Base-by-base conservation (phyloP, 2,113 vertebrate genomes). In the Martes martes region DNA sequence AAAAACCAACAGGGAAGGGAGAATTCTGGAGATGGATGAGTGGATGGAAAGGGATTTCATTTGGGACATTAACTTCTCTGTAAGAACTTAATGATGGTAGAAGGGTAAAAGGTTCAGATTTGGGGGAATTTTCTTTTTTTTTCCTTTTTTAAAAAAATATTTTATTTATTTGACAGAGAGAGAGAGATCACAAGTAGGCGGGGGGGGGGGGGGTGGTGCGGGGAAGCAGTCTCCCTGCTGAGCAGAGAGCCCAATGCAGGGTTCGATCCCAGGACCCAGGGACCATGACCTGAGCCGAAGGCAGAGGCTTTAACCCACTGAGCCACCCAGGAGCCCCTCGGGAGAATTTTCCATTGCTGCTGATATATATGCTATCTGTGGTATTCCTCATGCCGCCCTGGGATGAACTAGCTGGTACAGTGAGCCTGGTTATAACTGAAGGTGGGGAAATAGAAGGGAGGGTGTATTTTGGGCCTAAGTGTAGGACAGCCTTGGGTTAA, bases 361-460 rank as follows among this genome's bases (percentile, higher is more conserved):
- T 42, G 8, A 19, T 50, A 16, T 3, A 13, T 52, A 0, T 24
- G 15, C 18, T 45, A 15, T 67, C 61, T 8, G 31, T 24, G 81
- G 4, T 0, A 2, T 15, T 39, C 47, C 6, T 0, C 2, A 6
- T 16, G 10, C 0, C 1, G 8, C 67, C 21, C 23, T 18, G 2
- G 1, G 8, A 14, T 16, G 57, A 55, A n/a, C 52, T 24, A 39
- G 63, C 63, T 2, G 79, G 69, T 31, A 7, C 59, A 6, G 5
- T 50, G 73, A 19, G 23, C 57, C 28, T 67, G 24, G 11, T 31
- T 57, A 36, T 63, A 65, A 63, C 23, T 52, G 9, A 18, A 69
- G 36, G 50, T 83, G 33, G 50, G 8, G 10, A 39, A 65, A 10
- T 4, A 57, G 57, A 65, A 74, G 23, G 26, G 23, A 47, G 13